phyloP scores from a whole-genome alignment of 2,888 invertebrate genomes.

The Tetanocera ferruginea region DNA sequence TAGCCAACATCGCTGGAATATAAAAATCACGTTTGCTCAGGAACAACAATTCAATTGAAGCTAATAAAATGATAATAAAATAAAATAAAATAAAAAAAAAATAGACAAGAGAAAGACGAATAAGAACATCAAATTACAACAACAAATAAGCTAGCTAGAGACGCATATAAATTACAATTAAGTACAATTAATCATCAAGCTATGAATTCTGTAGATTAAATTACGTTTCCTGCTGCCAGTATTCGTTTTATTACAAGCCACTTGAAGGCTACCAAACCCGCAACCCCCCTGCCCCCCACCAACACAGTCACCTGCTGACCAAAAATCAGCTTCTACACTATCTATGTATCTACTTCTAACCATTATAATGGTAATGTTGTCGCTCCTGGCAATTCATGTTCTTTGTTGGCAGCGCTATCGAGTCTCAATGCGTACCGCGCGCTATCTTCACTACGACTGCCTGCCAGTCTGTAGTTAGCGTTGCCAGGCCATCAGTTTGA shows the following conservation, averaged over 20 bases:
- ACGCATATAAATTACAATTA: conserved; percentile 41
- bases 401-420: too few relatives aligned
- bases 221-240: not conserved
- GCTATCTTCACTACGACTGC: not conserved
- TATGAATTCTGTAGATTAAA: not conserved
- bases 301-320: not conserved
- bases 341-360: not conserved
- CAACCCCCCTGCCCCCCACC: not conserved
- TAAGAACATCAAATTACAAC: not conserved
- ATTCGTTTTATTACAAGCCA: not conserved
- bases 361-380: not conserved
- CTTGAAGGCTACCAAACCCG: not conserved
- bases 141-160: not conserved
- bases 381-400: too few relatives aligned
- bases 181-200: conserved; percentile 42
- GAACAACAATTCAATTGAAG: conserved; percentile 2
- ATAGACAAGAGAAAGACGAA: not conserved
- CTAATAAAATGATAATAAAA: not conserved
- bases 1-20: not conserved
- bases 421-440: not conserved
- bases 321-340: not conserved
- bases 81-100: not conserved
- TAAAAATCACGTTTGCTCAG: not conserved
- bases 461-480: not conserved
- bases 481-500: not conserved